phyloP scores from a whole-genome alignment of 2,113 vertebrate species.

The Galemys pyrenaicus region DNA sequence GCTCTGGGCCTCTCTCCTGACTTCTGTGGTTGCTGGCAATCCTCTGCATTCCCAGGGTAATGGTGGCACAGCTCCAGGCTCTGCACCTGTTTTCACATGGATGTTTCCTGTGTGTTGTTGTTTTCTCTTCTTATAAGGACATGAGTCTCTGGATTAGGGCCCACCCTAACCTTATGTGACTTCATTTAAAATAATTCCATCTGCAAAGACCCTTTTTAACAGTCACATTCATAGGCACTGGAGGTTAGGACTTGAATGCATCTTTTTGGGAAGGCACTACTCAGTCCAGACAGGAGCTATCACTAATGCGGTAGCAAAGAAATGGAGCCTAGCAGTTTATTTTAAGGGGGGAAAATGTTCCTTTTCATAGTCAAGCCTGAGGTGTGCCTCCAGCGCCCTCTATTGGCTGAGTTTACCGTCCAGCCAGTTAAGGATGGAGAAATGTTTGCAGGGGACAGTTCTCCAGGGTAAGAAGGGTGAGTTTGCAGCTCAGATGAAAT shows the following conservation, averaged over 20 bases:
- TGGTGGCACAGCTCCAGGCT: background rate
- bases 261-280: background rate
- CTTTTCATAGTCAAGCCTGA: background rate
- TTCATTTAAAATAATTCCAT: constrained; percentile 10
- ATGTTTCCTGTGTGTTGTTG: background rate
- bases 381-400: background rate
- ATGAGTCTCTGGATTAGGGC: background rate
- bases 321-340: background rate
- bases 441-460: background rate
- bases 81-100: background rate
- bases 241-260: background rate
- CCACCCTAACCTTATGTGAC: background rate
- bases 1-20: background rate
- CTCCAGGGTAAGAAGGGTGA: background rate
- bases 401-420: background rate
- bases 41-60: background rate
- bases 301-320: background rate
- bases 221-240: background rate
- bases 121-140: background rate
- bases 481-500: background rate
- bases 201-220: background rate
- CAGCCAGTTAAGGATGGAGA: background rate
- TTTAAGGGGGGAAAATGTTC: background rate
- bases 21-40: background rate
- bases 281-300: background rate